phyloP scores from a whole-genome alignment of 1,140 invertebrate genomes.

The Bursaphelenchus mucronatus region DNA sequence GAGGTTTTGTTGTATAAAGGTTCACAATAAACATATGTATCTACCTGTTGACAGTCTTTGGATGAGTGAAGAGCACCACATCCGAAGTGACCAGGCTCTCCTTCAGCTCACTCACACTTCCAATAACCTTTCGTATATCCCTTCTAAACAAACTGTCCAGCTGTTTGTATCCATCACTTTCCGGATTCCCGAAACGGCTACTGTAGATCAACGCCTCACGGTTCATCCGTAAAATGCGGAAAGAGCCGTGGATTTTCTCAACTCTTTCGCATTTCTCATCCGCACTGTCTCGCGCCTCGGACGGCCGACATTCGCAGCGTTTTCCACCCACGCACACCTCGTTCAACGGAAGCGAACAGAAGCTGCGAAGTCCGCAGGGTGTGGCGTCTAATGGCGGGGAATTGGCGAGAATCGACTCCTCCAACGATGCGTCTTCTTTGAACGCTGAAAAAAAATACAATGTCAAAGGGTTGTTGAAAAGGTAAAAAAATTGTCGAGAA shows the following conservation, averaged over 20 bases:
- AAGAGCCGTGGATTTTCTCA: slow-evolving; percentile 32
- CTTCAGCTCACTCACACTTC: neutral
- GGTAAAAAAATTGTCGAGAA: too few species aligned
- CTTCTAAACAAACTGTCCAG: slow-evolving; percentile 48
- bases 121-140: slow-evolving; percentile 48
- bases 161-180: slow-evolving; percentile 49
- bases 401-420: too few species aligned
- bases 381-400: slow-evolving; percentile 31
- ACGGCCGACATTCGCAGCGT: slow-evolving; percentile 50
- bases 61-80: slow-evolving; percentile 54
- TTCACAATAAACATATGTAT: neutral
- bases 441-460: too few species aligned
- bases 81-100: slow-evolving; percentile 44
- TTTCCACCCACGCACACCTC: slow-evolving; percentile 55
- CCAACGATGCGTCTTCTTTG: too few species aligned
- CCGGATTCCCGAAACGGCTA: slow-evolving; percentile 52
- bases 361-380: slow-evolving; percentile 44
- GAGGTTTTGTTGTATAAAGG: too few species aligned
- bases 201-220: slow-evolving; percentile 35
- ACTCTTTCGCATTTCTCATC: slow-evolving; percentile 47
- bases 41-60: slow-evolving; percentile 57
- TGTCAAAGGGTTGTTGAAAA: too few species aligned
- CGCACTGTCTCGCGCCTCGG: slow-evolving; percentile 35
- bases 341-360: slow-evolving; percentile 39
- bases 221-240: neutral